Evolutionary conservation across 2,888 invertebrate genomes (phyloP).

Genomic region (Drosophila colorata): DNA sequence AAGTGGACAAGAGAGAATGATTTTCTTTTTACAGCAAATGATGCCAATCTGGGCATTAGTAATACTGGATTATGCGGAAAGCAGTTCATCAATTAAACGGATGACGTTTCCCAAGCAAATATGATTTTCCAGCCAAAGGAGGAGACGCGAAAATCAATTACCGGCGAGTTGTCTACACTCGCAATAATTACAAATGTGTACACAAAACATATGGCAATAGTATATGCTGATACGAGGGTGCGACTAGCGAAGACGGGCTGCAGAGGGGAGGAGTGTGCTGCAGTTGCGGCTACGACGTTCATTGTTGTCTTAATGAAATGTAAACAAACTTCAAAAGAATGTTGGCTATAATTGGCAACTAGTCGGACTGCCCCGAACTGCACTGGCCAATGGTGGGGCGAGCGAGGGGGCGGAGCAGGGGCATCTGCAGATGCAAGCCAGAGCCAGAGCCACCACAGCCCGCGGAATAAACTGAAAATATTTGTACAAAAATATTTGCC

Average conservation of each 20-base stretch:
- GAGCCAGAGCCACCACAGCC: constrained; percentile 5
- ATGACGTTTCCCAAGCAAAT: constrained; percentile 10
- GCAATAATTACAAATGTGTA: constrained; percentile 50
- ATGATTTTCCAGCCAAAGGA: background rate
- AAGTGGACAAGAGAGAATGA: constrained; percentile 2
- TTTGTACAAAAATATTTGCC: constrained; percentile 57
- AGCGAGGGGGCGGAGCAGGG: background rate
- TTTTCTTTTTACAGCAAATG: constrained; percentile 13
- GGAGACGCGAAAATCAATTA: constrained; percentile 64
- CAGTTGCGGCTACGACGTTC: constrained; percentile 48
- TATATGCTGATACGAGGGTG: constrained; percentile 18
- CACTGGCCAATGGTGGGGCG: constrained; percentile 16
- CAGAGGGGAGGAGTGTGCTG: constrained; percentile 14
- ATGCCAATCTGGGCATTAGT: background rate
- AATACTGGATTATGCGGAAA: constrained; percentile 7
- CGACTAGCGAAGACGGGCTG: background rate
- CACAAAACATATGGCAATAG: constrained; percentile 51
- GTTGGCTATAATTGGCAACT: constrained; percentile 77
- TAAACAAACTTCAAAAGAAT: constrained; percentile 82
- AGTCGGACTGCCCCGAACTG: constrained; percentile 25
- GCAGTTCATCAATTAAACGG: constrained; percentile 43
- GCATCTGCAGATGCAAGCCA: constrained; percentile 4
- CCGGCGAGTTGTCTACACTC: constrained; percentile 58
- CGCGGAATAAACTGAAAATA: constrained; percentile 50
- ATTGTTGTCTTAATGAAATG: constrained; percentile 78